Evolutionary conservation across 64 coral and sea anemone genomes (phyloP).

Genomic region (Montipora sp.): DNA sequence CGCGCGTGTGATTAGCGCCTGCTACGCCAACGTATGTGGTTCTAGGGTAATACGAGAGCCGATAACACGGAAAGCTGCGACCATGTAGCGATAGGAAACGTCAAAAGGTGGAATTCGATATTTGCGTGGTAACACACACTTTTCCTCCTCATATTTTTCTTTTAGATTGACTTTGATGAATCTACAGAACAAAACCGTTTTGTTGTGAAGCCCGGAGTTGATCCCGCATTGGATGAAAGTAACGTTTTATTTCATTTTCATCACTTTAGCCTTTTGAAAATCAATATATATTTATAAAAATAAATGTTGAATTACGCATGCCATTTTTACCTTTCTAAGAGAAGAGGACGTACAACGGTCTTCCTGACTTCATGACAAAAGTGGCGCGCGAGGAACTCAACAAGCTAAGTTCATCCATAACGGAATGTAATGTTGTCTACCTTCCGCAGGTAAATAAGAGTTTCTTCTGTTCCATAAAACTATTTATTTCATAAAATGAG

Average conservation of each 20-base stretch:
- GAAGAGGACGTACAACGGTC: constrained; percentile 96
- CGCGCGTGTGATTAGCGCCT: no score
- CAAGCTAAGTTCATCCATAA: constrained; percentile 87
- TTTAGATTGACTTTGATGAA: constrained; percentile 98
- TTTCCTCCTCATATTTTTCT: neutral
- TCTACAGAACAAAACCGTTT: constrained; percentile 92
- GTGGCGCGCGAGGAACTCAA: constrained; percentile 95
- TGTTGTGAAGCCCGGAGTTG: constrained; percentile 97
- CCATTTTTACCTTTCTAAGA: constrained; percentile 43
- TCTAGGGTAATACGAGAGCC: no score
- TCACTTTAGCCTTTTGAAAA: no score
- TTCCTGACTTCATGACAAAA: constrained; percentile 99
- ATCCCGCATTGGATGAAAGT: constrained; percentile 93
- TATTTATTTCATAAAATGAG: no score
- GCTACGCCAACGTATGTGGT: no score
- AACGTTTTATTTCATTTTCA: neutral
- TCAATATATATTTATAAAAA: no score
- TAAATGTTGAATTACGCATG: no score
- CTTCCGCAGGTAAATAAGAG: constrained; percentile 84
- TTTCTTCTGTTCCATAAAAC: neutral
- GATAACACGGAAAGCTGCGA: no score
- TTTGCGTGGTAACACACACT: neutral
- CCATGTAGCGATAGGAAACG: no score
- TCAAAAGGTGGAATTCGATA: no score
- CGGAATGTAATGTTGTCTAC: constrained; percentile 98